Base-by-base conservation (phyloP, 2,888 invertebrate species). In the Chrysodeixis includens region DNA sequence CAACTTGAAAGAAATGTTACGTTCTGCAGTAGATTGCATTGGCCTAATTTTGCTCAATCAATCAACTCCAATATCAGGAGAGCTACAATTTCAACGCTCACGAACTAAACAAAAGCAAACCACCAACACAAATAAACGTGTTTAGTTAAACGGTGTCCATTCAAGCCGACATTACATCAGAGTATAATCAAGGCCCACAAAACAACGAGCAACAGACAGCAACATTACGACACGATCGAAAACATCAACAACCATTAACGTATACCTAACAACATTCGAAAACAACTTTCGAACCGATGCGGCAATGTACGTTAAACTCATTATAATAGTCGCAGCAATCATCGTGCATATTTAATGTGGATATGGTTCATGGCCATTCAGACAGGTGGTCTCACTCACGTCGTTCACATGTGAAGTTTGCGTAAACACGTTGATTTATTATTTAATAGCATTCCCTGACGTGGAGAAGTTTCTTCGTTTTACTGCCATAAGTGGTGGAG, bases 271-370 rank as follows among this genome's bases (percentile, higher is more conserved):
- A 56, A 30, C 30, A 1, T 20, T 5, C 40, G 8, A 18, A 30
- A 46, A 71, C 73, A 61, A 62, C 59, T 12, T 20, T 0, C 10
- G 14, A n/a, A 59, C 58, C 7, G 30, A 12, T n/a, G 35, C 71
- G 46, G 75, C 56, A 60, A 62, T 66, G 73, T 18, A 71, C 71
- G 59, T 59, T 56, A 59, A 56, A 74, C 56, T 74, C 75, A 66
- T 74, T 71, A 71, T 62, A 26, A 60, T 57, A 54, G 56, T 30
- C 2, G 18, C n/a, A 32, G 58, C 30, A 66, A 70, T 76, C 64
- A 60, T 35, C 59, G 9, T 66, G 56, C 59, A 66, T 73, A 54
- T 67, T 65, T 35, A 63, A 66, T 66, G 30, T 52, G 57, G 62
- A 35, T 51, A 40, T 49, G 40, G 70, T 70, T 74, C 73, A 74